Evolutionary conservation across 2,888 invertebrate species (phyloP).

Genomic region (Drosophila anomalata): DNA sequence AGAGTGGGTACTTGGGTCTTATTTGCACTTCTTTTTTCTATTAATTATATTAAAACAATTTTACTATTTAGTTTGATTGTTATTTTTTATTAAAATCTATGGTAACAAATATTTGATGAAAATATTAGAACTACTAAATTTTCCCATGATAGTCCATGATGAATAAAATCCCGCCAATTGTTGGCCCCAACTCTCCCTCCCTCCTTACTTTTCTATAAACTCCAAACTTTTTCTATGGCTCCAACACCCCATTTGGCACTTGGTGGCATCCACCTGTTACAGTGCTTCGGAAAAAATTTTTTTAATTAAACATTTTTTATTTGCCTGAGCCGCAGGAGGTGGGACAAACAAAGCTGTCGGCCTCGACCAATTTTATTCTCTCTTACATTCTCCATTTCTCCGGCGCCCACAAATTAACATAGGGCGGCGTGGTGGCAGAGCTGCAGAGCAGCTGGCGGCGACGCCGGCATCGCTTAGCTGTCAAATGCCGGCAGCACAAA

Average conservation of each 20-base stretch:
- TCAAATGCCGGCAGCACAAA: conserved; percentile 70
- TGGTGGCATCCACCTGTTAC: conserved; percentile 33
- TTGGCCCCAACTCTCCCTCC: background rate
- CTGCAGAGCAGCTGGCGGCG: conserved; percentile 28
- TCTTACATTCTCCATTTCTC: background rate
- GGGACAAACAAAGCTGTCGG: conserved; percentile 9
- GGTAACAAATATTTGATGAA: background rate
- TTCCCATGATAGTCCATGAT: background rate
- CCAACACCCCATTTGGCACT: conserved; percentile 19
- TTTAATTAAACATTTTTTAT: conserved; percentile 45
- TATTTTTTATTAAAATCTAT: background rate
- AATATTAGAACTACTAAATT: background rate
- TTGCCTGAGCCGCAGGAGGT: conserved; percentile 5
- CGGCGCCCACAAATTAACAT: conserved; percentile 65
- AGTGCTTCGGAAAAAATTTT: conserved; percentile 11
- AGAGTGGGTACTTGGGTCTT: background rate
- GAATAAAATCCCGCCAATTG: background rate
- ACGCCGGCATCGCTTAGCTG: conserved; percentile 56
- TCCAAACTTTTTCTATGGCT: background rate
- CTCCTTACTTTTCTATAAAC: background rate
- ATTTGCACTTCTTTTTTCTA: too few species aligned
- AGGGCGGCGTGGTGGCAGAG: conserved; percentile 46
- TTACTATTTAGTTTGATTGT: background rate
- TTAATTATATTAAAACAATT: background rate
- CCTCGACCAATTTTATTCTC: conserved; percentile 40